These are phyloP conservation scores for Drosophila punjabiensis DNA, from an alignment of 1,140 invertebrate species.

Conservation along the genomic window DNA sequence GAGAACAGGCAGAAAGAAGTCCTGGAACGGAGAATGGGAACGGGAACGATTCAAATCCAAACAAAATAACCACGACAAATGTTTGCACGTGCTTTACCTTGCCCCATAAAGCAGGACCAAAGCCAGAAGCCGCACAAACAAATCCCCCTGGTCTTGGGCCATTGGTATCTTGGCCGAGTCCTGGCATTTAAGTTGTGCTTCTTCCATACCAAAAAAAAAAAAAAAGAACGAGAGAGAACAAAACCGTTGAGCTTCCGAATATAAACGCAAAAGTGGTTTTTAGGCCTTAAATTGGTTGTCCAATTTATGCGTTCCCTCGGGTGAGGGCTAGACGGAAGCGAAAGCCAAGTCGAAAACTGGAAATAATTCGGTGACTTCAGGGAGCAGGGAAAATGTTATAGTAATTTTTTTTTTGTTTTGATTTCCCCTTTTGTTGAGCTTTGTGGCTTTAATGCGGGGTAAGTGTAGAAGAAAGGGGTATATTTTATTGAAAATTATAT, in stretches of 20 bases:
- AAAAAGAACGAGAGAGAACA: slow-evolving; percentile 15
- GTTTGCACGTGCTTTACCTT: slow-evolving; percentile 79
- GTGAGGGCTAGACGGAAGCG: slow-evolving; percentile 18
- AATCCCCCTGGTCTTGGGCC: slow-evolving; percentile 52
- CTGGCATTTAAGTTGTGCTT: slow-evolving; percentile 66
- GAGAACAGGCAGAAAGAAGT: slow-evolving; percentile 20
- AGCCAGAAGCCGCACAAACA: slow-evolving; percentile 43
- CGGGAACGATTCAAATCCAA: slow-evolving; percentile 74
- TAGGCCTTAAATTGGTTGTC: slow-evolving; percentile 83
- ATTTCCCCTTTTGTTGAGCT: slow-evolving; percentile 1
- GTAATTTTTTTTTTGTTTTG: slow-evolving; percentile 47
- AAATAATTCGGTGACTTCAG: slow-evolving; percentile 6
- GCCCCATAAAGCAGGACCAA: slow-evolving; percentile 65
- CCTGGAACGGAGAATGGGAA: neutral
- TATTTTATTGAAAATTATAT: accelerated
- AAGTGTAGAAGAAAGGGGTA: too few species aligned
- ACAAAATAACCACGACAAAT: slow-evolving; percentile 82
- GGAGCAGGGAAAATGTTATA: slow-evolving; percentile 35
- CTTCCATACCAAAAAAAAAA: slow-evolving; percentile 22
- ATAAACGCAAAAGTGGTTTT: slow-evolving; percentile 81
- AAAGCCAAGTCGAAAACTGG: slow-evolving; percentile 23
- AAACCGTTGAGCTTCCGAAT: slow-evolving; percentile 64
- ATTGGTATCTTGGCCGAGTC: slow-evolving; percentile 37
- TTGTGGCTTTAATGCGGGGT: neutral
- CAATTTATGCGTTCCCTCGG: slow-evolving; percentile 75